Base-by-base conservation (phyloP, 1,140 invertebrate genomes). In the Drosophila asahinai region DNA sequence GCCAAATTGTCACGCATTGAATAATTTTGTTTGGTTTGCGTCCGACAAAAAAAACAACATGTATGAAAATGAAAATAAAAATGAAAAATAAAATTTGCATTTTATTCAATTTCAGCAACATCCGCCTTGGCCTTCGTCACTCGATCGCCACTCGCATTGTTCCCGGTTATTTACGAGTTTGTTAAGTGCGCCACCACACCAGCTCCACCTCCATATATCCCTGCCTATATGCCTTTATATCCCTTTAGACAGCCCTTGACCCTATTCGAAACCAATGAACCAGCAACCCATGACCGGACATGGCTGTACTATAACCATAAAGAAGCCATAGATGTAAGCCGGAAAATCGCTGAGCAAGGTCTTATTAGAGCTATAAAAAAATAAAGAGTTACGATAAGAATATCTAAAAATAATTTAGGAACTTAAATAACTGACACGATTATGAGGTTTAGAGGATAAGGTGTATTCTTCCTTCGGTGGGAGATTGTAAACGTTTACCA, bases 1-100 rank as follows among this genome's bases (percentile, higher is more conserved):
- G 62, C 62, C 80, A 89, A 89, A 84, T 89, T 87, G 84, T 87
- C 86, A 87, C 86, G 81, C 84, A 84, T 87, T 84, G 84, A 89
- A 81, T 81, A 87, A 80, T 87, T 87, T 80, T 86, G 82, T 86
- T 81, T 80, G 77, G 60, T 67, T 78, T 82, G 62, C 48, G 47
- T 38, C 33, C 61, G 45, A 52, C 40, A 54, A 70, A 68, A 64
- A 54, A 42, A 54, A 30, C 15, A 30, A 12, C 43, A 75, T 33
- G 5, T 51, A 19, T 51, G 11, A 36, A 11, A 36, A 22, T 17
- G n/a, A 43, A 68, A 63, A 77, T 74, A 87, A 73, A 80, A 68
- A 58, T 67, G 51, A 38, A 81, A 89, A 89, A 90, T 86, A 89
- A 81, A 90, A 89, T 89, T 89, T 90, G 86, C 81, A 90, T 90